A percentile compares a stretch with the other conserved stretches of the same genome.
Conservation (phyloP, 2,113 vertebrate genomes). For the Misgurnus anguillicaudatus region DNA sequence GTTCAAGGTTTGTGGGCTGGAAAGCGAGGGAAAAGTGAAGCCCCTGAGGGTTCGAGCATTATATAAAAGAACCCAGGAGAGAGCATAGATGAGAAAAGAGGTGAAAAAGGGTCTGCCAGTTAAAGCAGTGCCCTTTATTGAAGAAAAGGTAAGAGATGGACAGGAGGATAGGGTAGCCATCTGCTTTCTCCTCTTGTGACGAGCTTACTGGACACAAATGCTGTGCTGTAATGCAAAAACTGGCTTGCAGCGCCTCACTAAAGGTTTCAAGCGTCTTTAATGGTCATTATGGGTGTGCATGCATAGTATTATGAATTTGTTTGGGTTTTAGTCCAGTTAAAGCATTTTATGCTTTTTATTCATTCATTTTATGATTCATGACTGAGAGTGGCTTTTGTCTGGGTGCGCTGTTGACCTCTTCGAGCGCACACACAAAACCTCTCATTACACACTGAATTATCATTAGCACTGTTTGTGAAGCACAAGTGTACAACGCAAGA, state of each 20-base stretch:
- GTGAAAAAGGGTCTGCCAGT: slow-evolving; percentile 53
- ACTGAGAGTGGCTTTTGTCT: slow-evolving; percentile 39
- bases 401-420: slow-evolving; percentile 38
- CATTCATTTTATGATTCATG: slow-evolving; percentile 54
- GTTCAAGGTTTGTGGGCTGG: slow-evolving; percentile 72
- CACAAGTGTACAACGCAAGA: not conserved
- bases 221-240: slow-evolving; percentile 13
- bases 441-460: slow-evolving; percentile 38
- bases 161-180: slow-evolving; percentile 58
- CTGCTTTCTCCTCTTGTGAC: slow-evolving; percentile 59
- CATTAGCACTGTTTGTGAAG: slow-evolving; percentile 19
- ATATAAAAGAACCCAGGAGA: slow-evolving; percentile 63
- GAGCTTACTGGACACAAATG: slow-evolving; percentile 57
- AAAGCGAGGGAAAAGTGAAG: slow-evolving; percentile 68
- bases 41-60: slow-evolving; percentile 67
- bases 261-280: slow-evolving; percentile 19
- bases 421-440: slow-evolving; percentile 31
- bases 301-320: slow-evolving; percentile 31
- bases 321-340: slow-evolving; percentile 37
- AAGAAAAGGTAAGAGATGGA: slow-evolving; percentile 47
- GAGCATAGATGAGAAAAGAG: slow-evolving; percentile 37
- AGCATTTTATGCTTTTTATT: slow-evolving; percentile 33
- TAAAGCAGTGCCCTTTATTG: slow-evolving; percentile 42
- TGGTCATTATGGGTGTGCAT: slow-evolving; percentile 5
- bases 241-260: not conserved